Percentiles rank a stretch among this genome's conserved stretches.
Evolutionary conservation across 2,888 invertebrate species (phyloP).

Genomic region (Polymixis flavicincta): DNA sequence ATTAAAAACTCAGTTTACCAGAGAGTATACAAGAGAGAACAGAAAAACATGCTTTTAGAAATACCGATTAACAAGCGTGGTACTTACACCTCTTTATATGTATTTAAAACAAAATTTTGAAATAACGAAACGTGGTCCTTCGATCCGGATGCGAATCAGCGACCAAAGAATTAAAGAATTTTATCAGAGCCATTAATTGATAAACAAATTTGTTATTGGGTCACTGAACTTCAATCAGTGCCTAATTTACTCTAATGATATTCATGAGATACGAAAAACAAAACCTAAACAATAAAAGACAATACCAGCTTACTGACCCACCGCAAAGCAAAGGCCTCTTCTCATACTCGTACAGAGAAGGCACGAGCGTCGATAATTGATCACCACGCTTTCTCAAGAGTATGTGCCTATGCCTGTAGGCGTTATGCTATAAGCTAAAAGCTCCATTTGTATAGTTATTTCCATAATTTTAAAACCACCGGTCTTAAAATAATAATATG

Average conservation of each 20-base stretch:
- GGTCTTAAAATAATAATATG: too few relatives aligned
- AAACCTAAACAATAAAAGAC: background rate
- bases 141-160: conserved; percentile 1
- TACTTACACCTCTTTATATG: background rate
- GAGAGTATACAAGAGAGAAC: too few relatives aligned
- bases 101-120: background rate
- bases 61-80: background rate
- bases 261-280: background rate
- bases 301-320: too few relatives aligned
- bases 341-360: too few relatives aligned
- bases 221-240: background rate
- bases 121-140: conserved; percentile 8
- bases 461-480: too few relatives aligned
- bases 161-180: background rate
- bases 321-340: too few relatives aligned
- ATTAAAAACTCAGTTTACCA: too few relatives aligned
- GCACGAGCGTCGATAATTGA: too few relatives aligned
- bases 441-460: too few relatives aligned
- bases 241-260: conserved; percentile 3
- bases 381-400: too few relatives aligned
- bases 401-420: too few relatives aligned
- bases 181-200: background rate
- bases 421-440: too few relatives aligned
- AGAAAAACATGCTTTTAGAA: background rate
- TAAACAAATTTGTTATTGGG: background rate